Conservation (phyloP, 2,113 vertebrate species). For the Chaenogobius annularis region DNA sequence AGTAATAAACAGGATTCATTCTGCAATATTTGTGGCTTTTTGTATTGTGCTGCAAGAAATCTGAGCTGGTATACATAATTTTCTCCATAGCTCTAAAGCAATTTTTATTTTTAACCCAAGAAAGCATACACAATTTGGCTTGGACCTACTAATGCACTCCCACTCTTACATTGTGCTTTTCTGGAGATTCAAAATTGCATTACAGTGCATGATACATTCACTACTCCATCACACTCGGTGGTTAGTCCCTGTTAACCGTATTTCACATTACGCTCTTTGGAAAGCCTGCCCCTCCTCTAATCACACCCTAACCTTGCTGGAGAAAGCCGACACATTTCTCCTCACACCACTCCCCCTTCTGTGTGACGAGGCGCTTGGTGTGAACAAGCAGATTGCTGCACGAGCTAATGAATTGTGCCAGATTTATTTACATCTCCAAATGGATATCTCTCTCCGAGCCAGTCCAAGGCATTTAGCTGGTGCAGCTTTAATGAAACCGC, state of each 20-base stretch:
- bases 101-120: not conserved
- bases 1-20: no score
- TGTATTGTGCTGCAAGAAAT: no score
- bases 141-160: not conserved
- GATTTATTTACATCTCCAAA: slow-evolving; percentile 71
- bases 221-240: not conserved
- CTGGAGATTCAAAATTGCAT: not conserved
- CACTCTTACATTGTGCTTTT: not conserved
- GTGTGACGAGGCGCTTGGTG: slow-evolving; percentile 47
- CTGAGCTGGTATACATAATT: no score
- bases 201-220: not conserved
- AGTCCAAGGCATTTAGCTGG: slow-evolving; percentile 39
- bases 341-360: not conserved
- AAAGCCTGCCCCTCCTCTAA: slow-evolving; percentile 42
- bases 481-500: slow-evolving; percentile 27
- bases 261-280: slow-evolving; percentile 19
- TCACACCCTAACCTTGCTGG: slow-evolving; percentile 52
- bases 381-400: slow-evolving; percentile 56
- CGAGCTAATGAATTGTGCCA: slow-evolving; percentile 71
- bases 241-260: slow-evolving; percentile 33
- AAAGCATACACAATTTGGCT: not conserved
- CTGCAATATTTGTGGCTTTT: no score
- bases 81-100: no score
- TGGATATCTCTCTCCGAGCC: slow-evolving; percentile 48
- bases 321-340: slow-evolving; percentile 52